Conservation (phyloP, 1,140 invertebrate species). For the Zaprionus tsacasi region DNA sequence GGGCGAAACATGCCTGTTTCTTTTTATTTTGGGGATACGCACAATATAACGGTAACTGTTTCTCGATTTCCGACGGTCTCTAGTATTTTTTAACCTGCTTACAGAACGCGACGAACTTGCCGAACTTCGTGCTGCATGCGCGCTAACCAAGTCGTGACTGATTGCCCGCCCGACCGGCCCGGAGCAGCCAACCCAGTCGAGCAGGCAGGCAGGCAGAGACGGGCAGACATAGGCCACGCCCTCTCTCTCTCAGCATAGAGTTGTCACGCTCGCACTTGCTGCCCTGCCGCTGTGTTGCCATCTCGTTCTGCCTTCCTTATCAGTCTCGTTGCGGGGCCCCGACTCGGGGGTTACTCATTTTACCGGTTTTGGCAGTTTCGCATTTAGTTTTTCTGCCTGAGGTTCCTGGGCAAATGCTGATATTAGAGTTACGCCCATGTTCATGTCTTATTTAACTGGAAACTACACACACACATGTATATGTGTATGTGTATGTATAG, state of each 20-base stretch:
- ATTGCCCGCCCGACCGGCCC: constrained; percentile 59
- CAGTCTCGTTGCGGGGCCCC: constrained; percentile 25
- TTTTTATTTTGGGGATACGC: too few relatives aligned
- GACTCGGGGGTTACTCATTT: constrained; percentile 70
- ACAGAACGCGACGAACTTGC: constrained; percentile 50
- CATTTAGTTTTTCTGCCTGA: constrained; percentile 50
- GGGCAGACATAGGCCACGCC: constrained; percentile 58
- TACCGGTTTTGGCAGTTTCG: constrained; percentile 74
- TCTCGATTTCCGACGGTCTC: constrained; percentile 39
- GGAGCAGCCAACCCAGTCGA: constrained; percentile 43
- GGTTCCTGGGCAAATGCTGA: constrained; percentile 65
- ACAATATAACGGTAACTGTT: constrained; percentile 10
- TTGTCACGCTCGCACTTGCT: constrained; percentile 35
- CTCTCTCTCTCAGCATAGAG: neutral
- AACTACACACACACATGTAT: constrained; percentile 14
- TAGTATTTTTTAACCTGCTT: neutral
- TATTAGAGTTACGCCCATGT: constrained; percentile 77
- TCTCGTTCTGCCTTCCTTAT: constrained; percentile 47
- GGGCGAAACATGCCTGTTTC: constrained; percentile 21
- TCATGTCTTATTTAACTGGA: constrained; percentile 62
- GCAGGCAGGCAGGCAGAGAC: constrained; percentile 35
- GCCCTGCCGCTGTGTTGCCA: neutral
- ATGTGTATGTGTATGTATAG: neutral
- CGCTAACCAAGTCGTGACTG: constrained; percentile 79
- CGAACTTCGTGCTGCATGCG: constrained; percentile 72